Conservation (phyloP, 2,113 vertebrate genomes). For the Talpa occidentalis region DNA sequence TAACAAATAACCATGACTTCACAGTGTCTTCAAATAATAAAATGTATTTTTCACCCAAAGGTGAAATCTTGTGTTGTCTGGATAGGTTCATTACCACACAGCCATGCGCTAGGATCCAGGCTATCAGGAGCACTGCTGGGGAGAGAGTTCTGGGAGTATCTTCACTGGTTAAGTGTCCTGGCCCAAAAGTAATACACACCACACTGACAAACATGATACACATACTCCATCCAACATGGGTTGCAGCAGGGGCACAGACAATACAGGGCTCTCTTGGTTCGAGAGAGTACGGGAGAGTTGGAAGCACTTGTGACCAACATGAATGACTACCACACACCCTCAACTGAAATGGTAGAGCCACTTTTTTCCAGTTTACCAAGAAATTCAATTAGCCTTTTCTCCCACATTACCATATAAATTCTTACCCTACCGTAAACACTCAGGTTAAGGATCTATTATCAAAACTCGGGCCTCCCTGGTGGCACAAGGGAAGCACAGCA, state of each 20-base stretch:
- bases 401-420: neutral
- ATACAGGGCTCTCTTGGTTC: neutral
- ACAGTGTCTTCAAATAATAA: neutral
- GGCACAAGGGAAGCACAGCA: too few species aligned
- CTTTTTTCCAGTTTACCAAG: neutral
- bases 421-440: neutral
- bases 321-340: neutral
- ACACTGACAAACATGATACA: too few species aligned
- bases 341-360: neutral
- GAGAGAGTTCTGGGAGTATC: neutral
- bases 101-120: neutral
- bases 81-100: accelerated
- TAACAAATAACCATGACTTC: neutral
- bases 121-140: neutral
- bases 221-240: neutral
- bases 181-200: neutral
- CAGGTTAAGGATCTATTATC: neutral
- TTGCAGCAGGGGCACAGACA: neutral
- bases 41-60: neutral
- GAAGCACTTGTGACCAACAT: neutral
- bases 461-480: too few species aligned
- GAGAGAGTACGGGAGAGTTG: neutral
- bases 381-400: neutral
- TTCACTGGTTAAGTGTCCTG: neutral
- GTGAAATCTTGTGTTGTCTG: neutral